Evolutionary conservation across 2,797 vertebrate genomes (phyloP).

Genomic region (Poecilia picta): DNA sequence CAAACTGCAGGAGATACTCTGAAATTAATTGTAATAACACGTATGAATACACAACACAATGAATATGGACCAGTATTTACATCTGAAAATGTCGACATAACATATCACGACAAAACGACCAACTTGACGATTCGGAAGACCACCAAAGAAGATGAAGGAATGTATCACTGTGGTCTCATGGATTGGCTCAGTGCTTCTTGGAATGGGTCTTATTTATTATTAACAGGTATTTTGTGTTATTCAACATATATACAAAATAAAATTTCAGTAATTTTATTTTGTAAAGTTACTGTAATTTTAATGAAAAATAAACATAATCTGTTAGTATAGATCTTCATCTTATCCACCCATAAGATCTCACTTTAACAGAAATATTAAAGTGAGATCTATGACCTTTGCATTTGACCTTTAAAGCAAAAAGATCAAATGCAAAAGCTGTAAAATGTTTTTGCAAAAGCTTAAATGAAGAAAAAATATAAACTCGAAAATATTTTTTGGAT

Average conservation of each 20-base stretch:
- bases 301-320: neutral
- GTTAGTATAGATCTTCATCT: neutral
- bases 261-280: too few species aligned
- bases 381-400: too few species aligned
- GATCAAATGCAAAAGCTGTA: neutral
- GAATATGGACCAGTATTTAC: constrained; percentile 5
- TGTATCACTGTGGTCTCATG: constrained; percentile 20
- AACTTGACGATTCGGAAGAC: constrained; percentile 24
- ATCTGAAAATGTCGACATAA: accelerated
- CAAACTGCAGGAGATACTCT: constrained; percentile 13
- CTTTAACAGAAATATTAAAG: neutral
- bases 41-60: accelerated
- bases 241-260: too few species aligned
- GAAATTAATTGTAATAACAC: neutral
- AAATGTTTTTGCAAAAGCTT: neutral
- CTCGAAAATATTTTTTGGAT: neutral
- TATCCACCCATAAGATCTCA: neutral
- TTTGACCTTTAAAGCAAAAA: too few species aligned
- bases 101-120: accelerated
- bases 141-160: constrained; percentile 26
- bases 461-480: neutral
- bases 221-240: constrained; percentile 24
- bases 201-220: constrained; percentile 6
- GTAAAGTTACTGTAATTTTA: too few species aligned
- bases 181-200: neutral